Percentiles rank a stretch among this genome's conserved stretches.
These are phyloP conservation scores for Heliothis virescens DNA, from an alignment of 1,140 invertebrate species.

Conservation along the genomic window DNA sequence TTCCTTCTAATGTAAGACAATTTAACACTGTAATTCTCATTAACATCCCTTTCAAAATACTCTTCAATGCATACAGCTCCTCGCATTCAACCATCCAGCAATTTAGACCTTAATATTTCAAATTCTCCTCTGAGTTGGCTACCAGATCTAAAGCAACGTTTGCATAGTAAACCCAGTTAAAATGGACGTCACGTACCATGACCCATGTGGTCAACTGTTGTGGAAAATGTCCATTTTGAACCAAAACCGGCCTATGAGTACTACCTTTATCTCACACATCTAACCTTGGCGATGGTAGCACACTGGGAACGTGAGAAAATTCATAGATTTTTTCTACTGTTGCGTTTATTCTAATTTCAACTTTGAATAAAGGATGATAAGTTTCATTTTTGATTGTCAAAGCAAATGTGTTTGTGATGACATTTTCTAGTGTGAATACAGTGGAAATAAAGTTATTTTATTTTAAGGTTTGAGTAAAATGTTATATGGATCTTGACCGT, in stretches of 20 bases:
- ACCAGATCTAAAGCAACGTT: not conserved
- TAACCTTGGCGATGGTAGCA: conserved; percentile 72
- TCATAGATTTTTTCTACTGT: conserved; percentile 54
- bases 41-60: not conserved
- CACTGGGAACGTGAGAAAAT: conserved; percentile 72
- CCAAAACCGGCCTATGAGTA: conserved; percentile 54
- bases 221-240: conserved; percentile 59
- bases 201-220: conserved; percentile 71
- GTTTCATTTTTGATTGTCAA: conserved; percentile 1
- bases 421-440: conserved; percentile 25
- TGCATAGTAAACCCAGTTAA: conserved; percentile 44
- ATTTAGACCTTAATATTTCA: conserved; percentile 16
- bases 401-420: not conserved
- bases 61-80: too few relatives aligned
- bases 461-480: conserved; percentile 14
- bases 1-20: too few relatives aligned
- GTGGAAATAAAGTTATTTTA: conserved; percentile 26
- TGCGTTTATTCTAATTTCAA: conserved; percentile 27
- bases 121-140: not conserved
- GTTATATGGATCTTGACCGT: not conserved
- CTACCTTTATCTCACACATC: conserved; percentile 65
- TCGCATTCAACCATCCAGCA: not conserved
- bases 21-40: not conserved
- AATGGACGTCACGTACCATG: conserved; percentile 67
- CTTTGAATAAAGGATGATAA: not conserved